phyloP scores from a whole-genome alignment of 1,140 invertebrate species.

The Adelges cooleyi region DNA sequence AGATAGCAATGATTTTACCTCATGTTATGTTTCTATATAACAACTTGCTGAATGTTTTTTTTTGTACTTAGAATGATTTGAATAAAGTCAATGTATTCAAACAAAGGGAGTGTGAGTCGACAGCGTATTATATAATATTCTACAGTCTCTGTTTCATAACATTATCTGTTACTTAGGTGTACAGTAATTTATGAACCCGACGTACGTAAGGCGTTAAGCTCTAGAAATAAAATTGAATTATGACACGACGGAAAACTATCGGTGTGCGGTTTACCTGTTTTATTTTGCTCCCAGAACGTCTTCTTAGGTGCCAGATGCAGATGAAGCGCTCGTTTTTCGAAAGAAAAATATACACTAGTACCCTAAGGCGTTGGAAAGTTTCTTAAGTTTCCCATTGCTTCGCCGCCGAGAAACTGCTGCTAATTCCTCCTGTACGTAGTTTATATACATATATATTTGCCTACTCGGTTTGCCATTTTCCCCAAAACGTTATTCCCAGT shows the following conservation, averaged over 20 bases:
- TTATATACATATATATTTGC: too few species aligned
- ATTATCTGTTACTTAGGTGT: too few species aligned
- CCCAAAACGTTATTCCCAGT: slow-evolving; percentile 19
- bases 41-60: too few species aligned
- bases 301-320: slow-evolving; percentile 1
- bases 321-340: not conserved
- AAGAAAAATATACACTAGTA: not conserved
- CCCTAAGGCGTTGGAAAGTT: slow-evolving; percentile 9
- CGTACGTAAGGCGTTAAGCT: not conserved
- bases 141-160: too few species aligned
- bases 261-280: not conserved
- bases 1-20: too few species aligned
- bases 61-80: too few species aligned
- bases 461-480: slow-evolving; percentile 21
- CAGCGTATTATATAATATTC: too few species aligned
- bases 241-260: not conserved
- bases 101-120: too few species aligned
- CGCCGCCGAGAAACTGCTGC: not conserved
- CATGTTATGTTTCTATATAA: too few species aligned
- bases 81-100: too few species aligned
- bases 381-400: slow-evolving; percentile 10
- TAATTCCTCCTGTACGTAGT: slow-evolving; percentile 6
- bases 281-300: not conserved
- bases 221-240: slow-evolving; percentile 14
- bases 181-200: not conserved